These are phyloP conservation scores for Vulpes vulpes DNA, from an alignment of 2,113 vertebrate genomes.

Conservation along the genomic window DNA sequence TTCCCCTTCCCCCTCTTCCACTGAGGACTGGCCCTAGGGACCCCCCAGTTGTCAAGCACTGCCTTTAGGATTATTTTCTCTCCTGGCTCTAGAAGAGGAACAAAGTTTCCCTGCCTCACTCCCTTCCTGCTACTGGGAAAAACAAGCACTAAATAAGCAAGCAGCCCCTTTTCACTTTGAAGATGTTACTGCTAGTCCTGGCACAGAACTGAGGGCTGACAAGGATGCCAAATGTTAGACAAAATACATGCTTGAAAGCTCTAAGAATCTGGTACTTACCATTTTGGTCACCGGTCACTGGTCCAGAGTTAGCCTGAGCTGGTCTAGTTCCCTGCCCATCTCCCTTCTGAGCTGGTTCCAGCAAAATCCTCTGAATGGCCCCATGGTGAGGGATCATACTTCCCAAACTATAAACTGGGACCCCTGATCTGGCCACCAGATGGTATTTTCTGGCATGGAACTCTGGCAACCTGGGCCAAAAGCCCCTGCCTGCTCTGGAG, in stretches of 20 bases:
- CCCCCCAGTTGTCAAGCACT: not conserved
- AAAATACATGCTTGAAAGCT: rapidly evolving
- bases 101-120: not conserved
- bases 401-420: not conserved
- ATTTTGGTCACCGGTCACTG: not conserved
- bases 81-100: not conserved
- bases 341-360: not conserved
- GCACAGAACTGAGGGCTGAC: not conserved
- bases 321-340: not conserved
- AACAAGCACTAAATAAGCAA: not conserved
- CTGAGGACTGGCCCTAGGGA: not conserved
- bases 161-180: not conserved
- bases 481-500: not conserved
- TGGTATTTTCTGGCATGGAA: not conserved
- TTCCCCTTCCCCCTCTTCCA: not conserved
- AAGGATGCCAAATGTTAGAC: not conserved
- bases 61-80: not conserved
- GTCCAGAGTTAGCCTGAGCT: not conserved
- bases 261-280: rapidly evolving
- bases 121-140: not conserved
- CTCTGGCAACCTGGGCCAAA: not conserved
- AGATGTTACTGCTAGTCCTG: not conserved
- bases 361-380: not conserved
- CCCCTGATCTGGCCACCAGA: not conserved
- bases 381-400: not conserved